Conservation (phyloP, 2,888 invertebrate species). For the Incurvaria masculella region DNA sequence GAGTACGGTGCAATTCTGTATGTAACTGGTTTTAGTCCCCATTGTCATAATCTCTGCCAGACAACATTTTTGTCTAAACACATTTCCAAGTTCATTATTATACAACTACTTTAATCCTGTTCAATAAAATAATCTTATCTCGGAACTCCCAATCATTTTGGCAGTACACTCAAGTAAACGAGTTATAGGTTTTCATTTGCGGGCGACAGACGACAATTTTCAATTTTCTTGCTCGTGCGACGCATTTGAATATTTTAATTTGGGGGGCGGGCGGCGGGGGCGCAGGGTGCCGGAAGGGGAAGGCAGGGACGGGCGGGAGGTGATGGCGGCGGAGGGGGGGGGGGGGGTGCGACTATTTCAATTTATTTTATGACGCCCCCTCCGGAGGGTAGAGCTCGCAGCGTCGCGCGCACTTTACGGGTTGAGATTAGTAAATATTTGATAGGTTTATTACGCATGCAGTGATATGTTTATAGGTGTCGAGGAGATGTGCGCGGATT, state of each 20-base stretch:
- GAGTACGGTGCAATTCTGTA: too few relatives aligned
- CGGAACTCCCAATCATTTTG: background rate
- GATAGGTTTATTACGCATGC: conserved; percentile 51
- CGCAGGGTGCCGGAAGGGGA: background rate
- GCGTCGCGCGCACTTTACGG: conserved; percentile 46
- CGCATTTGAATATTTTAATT: conserved; percentile 59
- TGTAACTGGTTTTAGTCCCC: too few relatives aligned
- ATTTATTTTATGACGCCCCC: conserved; percentile 54
- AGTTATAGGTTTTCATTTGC: conserved; percentile 58
- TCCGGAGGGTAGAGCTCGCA: conserved; percentile 22
- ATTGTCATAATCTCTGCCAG: too few relatives aligned
- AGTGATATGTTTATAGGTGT: conserved; percentile 46
- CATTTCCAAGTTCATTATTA: too few relatives aligned
- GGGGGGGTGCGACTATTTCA: conserved; percentile 45
- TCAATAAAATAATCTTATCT: too few relatives aligned
- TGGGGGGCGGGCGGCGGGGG: conserved; percentile 31
- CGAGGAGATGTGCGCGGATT: background rate
- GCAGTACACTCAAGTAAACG: conserved; percentile 16
- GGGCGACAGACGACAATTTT: conserved; percentile 59
- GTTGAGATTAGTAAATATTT: conserved; percentile 57
- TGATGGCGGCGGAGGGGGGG: background rate
- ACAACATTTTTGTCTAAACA: too few relatives aligned
- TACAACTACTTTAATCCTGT: too few relatives aligned
- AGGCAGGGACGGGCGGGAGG: background rate
- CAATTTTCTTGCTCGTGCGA: conserved; percentile 59